Evolutionary conservation across 2,797 vertebrate genomes (phyloP).

Genomic region (Sebastes taczanowskii): DNA sequence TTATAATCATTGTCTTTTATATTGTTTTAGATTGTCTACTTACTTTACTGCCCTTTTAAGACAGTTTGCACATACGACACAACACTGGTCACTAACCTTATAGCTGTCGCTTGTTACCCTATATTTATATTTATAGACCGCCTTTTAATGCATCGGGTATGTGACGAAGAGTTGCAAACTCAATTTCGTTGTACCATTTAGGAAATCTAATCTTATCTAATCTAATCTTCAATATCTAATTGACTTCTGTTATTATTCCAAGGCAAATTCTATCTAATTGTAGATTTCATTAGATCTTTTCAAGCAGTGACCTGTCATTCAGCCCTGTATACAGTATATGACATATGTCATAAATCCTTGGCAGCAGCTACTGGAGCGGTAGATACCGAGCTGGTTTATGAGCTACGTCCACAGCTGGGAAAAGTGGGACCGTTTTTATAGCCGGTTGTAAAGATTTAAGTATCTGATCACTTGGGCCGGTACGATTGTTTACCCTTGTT

Average conservation of each 20-base stretch:
- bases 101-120: too few species aligned
- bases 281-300: background rate
- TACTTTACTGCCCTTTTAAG: too few species aligned
- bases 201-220: too few species aligned
- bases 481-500: background rate
- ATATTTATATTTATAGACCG: too few species aligned
- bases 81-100: too few species aligned
- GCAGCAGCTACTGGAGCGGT: slow-evolving; percentile 2
- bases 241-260: background rate
- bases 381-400: slow-evolving; percentile 6
- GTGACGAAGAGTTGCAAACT: too few species aligned
- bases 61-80: too few species aligned
- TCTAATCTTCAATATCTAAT: too few species aligned
- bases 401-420: background rate
- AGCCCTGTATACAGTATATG: background rate
- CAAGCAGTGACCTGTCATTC: background rate
- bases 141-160: too few species aligned
- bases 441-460: slow-evolving; percentile 10
- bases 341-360: slow-evolving; percentile 2
- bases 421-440: background rate
- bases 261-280: background rate
- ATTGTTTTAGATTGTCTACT: too few species aligned
- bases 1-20: too few species aligned
- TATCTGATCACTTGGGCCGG: background rate
- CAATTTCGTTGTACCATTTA: too few species aligned